Base-by-base conservation (phyloP, 1,140 invertebrate species). In the Diorhabda elongata region DNA sequence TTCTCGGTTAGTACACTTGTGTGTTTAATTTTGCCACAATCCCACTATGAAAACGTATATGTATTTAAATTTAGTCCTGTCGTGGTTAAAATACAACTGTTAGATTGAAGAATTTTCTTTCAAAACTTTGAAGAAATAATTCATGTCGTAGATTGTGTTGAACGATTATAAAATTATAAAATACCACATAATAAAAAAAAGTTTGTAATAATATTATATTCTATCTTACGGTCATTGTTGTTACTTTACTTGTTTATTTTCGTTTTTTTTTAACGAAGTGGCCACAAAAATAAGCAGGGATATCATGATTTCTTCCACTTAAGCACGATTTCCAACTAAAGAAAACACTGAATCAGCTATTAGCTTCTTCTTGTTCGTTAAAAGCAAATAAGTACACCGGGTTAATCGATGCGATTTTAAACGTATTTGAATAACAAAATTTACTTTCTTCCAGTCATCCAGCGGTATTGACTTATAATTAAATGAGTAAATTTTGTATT, bases 291-390 rank as follows among this genome's bases (percentile, higher is more conserved):
- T n/a, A 52, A 52, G 47, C 47, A 52, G 47, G 6, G 6, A n/a
- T 52, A 6, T 52, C 47, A 62, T 43, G 61, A 62, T 58, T 60
- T 44, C 44, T 43, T 58, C 65, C 65, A 67, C 65, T 67, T 67
- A 44, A 58, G 58, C 65, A 67, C 65, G 65, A 59, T 59, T 44
- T 45, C 58, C 58, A 58, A 67, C 58, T 60, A 67, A 67, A 45
- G 65, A 44, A 62, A 47, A 59, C 42, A 67, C 58, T 41, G 41
- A 58, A 59, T 58, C 58, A 59, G 57, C 58, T 67, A 60, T 67
- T 67, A 60, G 65, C 56, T 58, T 67, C 65, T 67, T 67, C 43
- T 67, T 45, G 41, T 43, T 11, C 61, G 61, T 42, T 11, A 67
- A 61, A 58, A 56, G 42, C n/a, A 42, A 60, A 42, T 44, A 67